Conservation (phyloP, 2,797 vertebrate species). For the Hydrophis major region DNA sequence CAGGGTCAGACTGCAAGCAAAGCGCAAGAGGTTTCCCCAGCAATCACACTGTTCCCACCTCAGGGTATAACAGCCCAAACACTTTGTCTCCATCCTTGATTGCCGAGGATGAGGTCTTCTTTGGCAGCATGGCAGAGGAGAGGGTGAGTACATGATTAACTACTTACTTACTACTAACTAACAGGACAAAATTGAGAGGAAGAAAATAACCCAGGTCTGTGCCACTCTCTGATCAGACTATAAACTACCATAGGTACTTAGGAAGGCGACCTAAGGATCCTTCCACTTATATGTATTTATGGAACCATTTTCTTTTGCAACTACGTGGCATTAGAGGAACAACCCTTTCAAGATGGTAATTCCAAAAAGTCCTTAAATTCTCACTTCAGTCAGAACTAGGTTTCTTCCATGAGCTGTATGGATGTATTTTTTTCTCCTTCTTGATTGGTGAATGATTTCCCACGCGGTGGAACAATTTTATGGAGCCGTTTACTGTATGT, state of each 20-base stretch:
- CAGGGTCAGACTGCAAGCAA: slow-evolving; percentile 87
- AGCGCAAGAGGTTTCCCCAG: slow-evolving; percentile 62
- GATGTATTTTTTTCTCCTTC: neutral
- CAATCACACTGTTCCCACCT: slow-evolving; percentile 39
- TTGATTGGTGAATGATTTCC: neutral
- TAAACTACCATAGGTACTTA: neutral
- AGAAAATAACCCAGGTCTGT: too few species aligned
- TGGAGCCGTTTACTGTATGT: neutral
- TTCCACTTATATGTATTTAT: neutral
- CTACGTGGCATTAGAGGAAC: neutral
- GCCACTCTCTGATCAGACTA: neutral
- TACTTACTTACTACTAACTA: neutral
- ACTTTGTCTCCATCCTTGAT: slow-evolving; percentile 72
- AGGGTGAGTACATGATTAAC: slow-evolving; percentile 73
- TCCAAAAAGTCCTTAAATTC: neutral
- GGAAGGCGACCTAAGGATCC: neutral
- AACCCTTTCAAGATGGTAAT: neutral
- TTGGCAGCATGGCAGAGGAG: slow-evolving; percentile 72
- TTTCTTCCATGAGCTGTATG: neutral
- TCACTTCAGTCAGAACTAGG: neutral
- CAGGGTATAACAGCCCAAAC: slow-evolving; percentile 60
- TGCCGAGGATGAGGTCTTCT: slow-evolving; percentile 74
- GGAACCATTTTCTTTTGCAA: neutral
- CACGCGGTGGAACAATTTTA: neutral
- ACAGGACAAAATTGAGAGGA: neutral